phyloP scores from a whole-genome alignment of 2,113 vertebrate species.

The Melanostigma gelatinosum region DNA sequence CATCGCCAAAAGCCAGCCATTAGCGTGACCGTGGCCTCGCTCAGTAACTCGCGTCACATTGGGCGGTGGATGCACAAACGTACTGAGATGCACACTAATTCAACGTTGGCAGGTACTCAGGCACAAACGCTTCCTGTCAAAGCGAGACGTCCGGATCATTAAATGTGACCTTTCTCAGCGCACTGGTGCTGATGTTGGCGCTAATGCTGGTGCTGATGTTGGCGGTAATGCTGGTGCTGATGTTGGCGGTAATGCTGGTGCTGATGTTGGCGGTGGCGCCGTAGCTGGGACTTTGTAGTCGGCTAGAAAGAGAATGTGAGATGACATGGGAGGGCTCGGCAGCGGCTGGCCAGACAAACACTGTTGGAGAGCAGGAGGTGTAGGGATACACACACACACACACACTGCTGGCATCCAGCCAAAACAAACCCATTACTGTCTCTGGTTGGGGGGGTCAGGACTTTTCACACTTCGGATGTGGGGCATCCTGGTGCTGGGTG shows the following conservation, averaged over 20 bases:
- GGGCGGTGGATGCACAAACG: conserved; percentile 6
- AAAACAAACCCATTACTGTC: conserved; percentile 45
- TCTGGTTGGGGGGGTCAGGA: conserved; percentile 9
- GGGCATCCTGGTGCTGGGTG: too few relatives aligned
- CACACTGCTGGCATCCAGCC: conserved; percentile 44
- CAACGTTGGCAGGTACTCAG: conserved; percentile 39
- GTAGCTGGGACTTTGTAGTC: conserved; percentile 69
- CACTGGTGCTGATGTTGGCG: conserved; percentile 52
- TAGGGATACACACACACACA: not conserved
- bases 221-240: conserved; percentile 55
- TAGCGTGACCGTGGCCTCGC: not conserved
- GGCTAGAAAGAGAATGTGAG: conserved; percentile 78
- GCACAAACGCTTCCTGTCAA: conserved; percentile 45
- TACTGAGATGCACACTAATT: conserved; percentile 21
- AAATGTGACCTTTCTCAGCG: conserved; percentile 75
- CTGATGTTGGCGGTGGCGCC: conserved; percentile 33
- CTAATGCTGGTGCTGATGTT: conserved; percentile 53
- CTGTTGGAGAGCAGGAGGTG: conserved; percentile 25
- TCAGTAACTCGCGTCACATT: not conserved
- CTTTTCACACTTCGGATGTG: not conserved
- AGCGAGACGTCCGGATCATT: conserved; percentile 68
- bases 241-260: conserved; percentile 47
- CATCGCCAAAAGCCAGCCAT: conserved; percentile 2
- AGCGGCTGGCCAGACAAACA: conserved; percentile 40
- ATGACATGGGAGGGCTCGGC: conserved; percentile 63